These are phyloP conservation scores for Desmophyllum pertusum DNA, from an alignment of 92 coral and sea anemone genomes.

Conservation along the genomic window DNA sequence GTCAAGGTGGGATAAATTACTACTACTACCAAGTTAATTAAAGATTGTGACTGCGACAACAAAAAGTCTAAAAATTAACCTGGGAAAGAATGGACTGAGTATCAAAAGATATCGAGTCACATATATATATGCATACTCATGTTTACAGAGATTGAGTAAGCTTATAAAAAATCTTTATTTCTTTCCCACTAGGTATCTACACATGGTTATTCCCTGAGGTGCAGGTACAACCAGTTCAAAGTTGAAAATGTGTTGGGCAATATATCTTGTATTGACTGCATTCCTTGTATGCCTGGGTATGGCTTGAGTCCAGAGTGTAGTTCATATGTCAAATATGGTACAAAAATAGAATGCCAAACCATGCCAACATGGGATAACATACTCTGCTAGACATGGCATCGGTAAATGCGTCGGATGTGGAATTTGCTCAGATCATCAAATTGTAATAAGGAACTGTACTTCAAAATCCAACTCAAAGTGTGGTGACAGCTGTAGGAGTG, in stretches of 20 bases:
- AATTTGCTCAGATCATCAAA: slow-evolving; percentile 58
- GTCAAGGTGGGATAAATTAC: no score
- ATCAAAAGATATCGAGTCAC: no score
- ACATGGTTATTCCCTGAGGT: neutral
- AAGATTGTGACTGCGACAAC: no score
- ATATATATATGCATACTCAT: neutral
- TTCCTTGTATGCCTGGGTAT: slow-evolving; percentile 34
- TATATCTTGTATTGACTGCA: slow-evolving; percentile 54
- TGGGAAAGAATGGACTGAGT: no score
- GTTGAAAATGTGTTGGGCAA: slow-evolving; percentile 44
- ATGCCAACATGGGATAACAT: slow-evolving; percentile 53
- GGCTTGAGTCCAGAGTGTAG: slow-evolving; percentile 74
- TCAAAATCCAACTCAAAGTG: slow-evolving; percentile 56
- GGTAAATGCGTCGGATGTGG: slow-evolving; percentile 63
- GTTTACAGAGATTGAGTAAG: no score
- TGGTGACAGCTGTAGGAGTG: slow-evolving; percentile 47
- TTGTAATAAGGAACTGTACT: slow-evolving; percentile 49
- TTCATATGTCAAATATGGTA: slow-evolving; percentile 17
- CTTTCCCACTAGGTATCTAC: neutral
- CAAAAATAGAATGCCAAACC: slow-evolving; percentile 42
- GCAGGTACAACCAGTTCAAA: slow-evolving; percentile 46
- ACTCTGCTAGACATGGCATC: slow-evolving; percentile 41
- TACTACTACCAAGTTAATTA: neutral
- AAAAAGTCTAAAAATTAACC: no score
- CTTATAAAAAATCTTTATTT: neutral